A percentile compares a stretch with the other conserved stretches of the same genome.
Evolutionary conservation across 2,113 vertebrate genomes (phyloP).

Genomic region (Megaptera novaeangliae): DNA sequence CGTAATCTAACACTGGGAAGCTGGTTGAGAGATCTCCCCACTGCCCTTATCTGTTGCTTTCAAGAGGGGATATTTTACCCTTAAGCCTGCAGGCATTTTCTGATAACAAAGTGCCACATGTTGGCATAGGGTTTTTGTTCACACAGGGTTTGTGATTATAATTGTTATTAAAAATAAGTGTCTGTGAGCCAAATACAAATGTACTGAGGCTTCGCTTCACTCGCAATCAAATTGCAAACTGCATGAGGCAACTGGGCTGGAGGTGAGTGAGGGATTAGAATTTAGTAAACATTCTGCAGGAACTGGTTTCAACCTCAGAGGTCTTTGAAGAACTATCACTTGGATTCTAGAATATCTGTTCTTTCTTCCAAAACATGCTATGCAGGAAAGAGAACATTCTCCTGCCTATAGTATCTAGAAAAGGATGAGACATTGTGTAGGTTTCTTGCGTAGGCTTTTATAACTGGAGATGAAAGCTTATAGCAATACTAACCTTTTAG

Average conservation of each 20-base stretch:
- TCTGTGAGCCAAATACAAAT: not conserved
- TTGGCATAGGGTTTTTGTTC: not conserved
- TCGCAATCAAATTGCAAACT: not conserved
- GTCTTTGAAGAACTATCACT: not conserved
- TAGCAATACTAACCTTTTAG: not conserved
- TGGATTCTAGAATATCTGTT: not conserved
- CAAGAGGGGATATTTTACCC: not conserved
- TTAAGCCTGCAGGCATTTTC: not conserved
- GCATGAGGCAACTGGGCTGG: not conserved
- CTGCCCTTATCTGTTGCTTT: not conserved
- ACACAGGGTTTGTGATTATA: not conserved
- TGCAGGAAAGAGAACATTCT: not conserved
- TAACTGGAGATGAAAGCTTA: not conserved
- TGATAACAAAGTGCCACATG: not conserved
- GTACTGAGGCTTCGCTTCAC: not conserved
- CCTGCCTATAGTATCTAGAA: not conserved
- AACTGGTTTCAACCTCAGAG: not conserved
- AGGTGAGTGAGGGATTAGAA: not conserved
- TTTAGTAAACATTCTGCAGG: not conserved
- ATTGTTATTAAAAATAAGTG: constrained; percentile 14
- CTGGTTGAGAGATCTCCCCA: not conserved
- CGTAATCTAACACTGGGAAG: not conserved
- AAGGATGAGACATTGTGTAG: not conserved
- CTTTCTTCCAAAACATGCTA: not conserved
- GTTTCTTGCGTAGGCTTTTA: not conserved